Evolutionary conservation across 2,888 invertebrate species (phyloP).

Genomic region (Heteromyza rotundicornis): DNA sequence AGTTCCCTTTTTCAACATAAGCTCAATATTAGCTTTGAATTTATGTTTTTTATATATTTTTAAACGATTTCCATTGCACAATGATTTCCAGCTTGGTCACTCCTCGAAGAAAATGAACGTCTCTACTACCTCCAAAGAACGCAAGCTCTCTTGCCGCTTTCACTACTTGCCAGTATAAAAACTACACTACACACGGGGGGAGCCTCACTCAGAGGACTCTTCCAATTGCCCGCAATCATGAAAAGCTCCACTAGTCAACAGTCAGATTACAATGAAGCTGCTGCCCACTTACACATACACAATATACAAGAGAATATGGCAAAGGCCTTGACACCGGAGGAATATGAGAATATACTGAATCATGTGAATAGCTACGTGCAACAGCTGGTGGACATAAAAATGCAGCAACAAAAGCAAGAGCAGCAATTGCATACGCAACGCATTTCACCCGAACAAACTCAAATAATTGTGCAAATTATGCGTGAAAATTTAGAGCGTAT

Average conservation of each 20-base stretch:
- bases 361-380: constrained; percentile 59
- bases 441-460: constrained; percentile 44
- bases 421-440: constrained; percentile 26
- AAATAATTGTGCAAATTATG: constrained; percentile 50
- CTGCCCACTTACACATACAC: constrained; percentile 36
- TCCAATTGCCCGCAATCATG: constrained; percentile 26
- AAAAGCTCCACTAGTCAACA: constrained; percentile 24
- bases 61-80: too few relatives aligned
- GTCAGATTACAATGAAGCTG: constrained; percentile 28
- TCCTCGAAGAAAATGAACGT: constrained; percentile 61
- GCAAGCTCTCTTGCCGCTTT: constrained; percentile 49
- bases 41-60: too few relatives aligned
- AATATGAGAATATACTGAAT: constrained; percentile 58
- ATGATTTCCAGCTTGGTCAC: constrained; percentile 54
- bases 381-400: constrained; percentile 53
- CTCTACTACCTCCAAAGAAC: constrained; percentile 39
- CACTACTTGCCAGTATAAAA: constrained; percentile 46
- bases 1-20: too few relatives aligned
- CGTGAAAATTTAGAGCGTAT: constrained; percentile 50
- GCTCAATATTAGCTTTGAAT: too few relatives aligned
- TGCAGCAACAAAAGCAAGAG: constrained; percentile 33
- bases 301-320: constrained; percentile 43
- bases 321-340: constrained; percentile 52
- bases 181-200: constrained; percentile 36
- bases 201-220: constrained; percentile 35